Conservation (phyloP, 2,113 vertebrate genomes). For the Mus spicilegus region DNA sequence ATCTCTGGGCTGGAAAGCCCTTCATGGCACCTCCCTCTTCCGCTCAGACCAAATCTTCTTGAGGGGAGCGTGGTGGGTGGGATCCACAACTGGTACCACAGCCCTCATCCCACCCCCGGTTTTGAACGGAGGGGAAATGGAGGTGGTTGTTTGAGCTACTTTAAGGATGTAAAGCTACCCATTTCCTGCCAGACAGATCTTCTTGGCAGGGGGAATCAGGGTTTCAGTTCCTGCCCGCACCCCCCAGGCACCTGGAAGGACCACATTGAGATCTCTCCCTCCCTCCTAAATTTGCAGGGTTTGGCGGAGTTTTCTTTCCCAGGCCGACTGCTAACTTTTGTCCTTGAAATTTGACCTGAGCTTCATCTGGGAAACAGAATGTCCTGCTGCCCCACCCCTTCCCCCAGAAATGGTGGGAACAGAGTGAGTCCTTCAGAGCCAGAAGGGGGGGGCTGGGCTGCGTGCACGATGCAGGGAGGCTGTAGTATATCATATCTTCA, state of each 20-base stretch:
- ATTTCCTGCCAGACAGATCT: conserved; percentile 55
- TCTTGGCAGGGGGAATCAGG: not conserved
- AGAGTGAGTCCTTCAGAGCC: conserved; percentile 3
- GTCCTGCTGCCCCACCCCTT: conserved; percentile 48
- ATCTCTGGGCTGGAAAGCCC: conserved; percentile 72
- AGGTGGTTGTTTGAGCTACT: conserved; percentile 62
- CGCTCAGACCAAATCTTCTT: conserved; percentile 42
- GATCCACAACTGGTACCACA: not conserved
- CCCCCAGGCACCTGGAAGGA: conserved; percentile 35
- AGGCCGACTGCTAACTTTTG: conserved; percentile 76
- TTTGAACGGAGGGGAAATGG: conserved; percentile 50
- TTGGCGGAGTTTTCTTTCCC: conserved; percentile 73
- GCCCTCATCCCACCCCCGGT: not conserved
- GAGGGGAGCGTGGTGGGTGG: conserved; percentile 1
- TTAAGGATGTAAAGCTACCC: not conserved
- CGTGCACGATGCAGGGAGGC: not conserved
- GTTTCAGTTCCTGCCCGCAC: not conserved
- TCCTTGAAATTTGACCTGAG: conserved; percentile 83
- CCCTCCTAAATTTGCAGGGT: not conserved
- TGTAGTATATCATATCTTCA: not conserved
- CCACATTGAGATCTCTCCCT: not conserved
- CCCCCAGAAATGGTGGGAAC: conserved; percentile 46
- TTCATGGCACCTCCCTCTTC: conserved; percentile 67
- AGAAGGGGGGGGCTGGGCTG: not conserved
- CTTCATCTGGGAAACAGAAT: conserved; percentile 72